Percentiles rank a stretch among this genome's conserved stretches.
Conservation (phyloP, 1,140 invertebrate species). For the Leucophenga varia region DNA sequence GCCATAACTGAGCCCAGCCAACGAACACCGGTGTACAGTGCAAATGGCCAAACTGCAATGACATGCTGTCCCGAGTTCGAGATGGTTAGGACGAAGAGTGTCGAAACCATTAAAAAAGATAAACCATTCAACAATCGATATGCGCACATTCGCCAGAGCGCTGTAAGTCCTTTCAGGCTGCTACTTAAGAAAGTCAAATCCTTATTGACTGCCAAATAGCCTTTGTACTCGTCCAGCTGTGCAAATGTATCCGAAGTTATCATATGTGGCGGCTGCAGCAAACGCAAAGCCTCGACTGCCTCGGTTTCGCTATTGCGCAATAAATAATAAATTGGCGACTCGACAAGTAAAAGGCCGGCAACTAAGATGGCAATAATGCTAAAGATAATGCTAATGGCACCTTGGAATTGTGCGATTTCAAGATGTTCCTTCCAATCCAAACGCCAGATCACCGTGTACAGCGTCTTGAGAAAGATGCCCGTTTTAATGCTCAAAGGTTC, state of each 20-base stretch:
- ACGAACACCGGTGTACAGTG: constrained; percentile 27
- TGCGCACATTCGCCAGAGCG: constrained; percentile 31
- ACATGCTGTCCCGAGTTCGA: too few species aligned
- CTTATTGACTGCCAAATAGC: constrained; percentile 30
- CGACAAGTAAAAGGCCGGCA: constrained; percentile 26
- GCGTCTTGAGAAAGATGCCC: constrained; percentile 37
- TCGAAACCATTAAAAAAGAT: too few species aligned
- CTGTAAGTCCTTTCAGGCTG: constrained; percentile 18
- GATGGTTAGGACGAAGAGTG: too few species aligned
- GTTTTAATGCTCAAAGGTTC: constrained; percentile 34
- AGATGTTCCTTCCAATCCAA: constrained; percentile 24
- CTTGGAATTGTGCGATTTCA: constrained; percentile 33
- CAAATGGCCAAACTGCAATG: constrained; percentile 40
- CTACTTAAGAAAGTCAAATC: constrained; percentile 12
- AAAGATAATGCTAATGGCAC: constrained; percentile 29
- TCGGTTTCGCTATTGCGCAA: constrained; percentile 28
- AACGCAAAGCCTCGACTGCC: constrained; percentile 31
- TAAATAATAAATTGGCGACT: constrained; percentile 39
- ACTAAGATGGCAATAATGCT: constrained; percentile 26
- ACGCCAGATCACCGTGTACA: constrained; percentile 29
- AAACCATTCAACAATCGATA: constrained; percentile 27
- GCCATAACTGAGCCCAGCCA: constrained; percentile 29
- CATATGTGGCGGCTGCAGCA: constrained; percentile 36
- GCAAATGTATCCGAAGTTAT: constrained; percentile 44
- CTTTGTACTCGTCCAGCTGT: constrained; percentile 42